Evolutionary conservation across 2,113 vertebrate genomes (phyloP).

Genomic region (Nestor notabilis): DNA sequence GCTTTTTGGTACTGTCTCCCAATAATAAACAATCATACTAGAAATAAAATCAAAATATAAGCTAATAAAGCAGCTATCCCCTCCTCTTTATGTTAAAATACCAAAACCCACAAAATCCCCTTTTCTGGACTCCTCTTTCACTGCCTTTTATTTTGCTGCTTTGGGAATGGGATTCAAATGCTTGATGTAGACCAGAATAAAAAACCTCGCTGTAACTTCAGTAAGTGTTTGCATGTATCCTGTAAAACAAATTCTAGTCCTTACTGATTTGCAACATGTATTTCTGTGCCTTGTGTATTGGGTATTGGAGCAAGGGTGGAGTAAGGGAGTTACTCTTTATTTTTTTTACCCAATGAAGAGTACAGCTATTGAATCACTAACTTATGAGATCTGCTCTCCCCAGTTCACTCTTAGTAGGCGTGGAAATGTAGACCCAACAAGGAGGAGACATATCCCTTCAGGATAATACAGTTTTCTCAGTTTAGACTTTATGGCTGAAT

Average conservation of each 20-base stretch:
- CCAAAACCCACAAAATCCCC: neutral
- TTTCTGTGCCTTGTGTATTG: neutral
- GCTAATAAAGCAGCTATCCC: neutral
- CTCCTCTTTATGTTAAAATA: conserved; percentile 6
- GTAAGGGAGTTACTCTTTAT: neutral
- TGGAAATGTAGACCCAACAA: neutral
- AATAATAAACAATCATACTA: neutral
- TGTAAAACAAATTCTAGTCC: neutral
- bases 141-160: neutral
- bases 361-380: neutral
- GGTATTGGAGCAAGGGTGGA: neutral
- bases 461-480: neutral
- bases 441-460: neutral
- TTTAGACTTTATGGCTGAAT: neutral
- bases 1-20: neutral
- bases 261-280: neutral
- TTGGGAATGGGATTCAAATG: neutral
- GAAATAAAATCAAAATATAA: neutral
- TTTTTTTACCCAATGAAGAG: neutral
- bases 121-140: neutral
- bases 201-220: neutral
- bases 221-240: neutral
- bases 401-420: neutral
- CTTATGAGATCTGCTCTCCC: neutral
- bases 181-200: neutral